A percentile compares a stretch with the other conserved stretches of the same genome.
phyloP scores from a whole-genome alignment of 2,888 invertebrate species.

The Conomelus anceps region DNA sequence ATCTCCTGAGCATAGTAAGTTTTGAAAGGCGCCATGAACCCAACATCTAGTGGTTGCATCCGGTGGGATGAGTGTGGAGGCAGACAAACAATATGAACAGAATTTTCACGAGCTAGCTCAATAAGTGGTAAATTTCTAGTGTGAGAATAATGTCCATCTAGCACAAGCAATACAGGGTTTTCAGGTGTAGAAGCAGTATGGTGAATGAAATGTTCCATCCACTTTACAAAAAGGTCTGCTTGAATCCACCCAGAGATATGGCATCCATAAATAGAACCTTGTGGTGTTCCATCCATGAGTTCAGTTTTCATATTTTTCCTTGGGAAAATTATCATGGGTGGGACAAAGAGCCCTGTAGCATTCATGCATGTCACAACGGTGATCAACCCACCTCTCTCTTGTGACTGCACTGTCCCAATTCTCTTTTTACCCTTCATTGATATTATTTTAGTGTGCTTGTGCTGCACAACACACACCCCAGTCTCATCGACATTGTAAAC shows the following conservation, averaged over 20 bases:
- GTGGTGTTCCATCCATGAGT: conserved; percentile 6
- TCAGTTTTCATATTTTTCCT: conserved; percentile 37
- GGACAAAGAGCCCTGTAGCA: conserved; percentile 37
- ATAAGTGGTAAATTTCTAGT: conserved; percentile 22
- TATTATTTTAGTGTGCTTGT: conserved; percentile 35
- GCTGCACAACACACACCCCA: conserved; percentile 37
- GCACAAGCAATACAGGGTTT: conserved; percentile 29
- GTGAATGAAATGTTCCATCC: conserved; percentile 37
- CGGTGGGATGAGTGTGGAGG: conserved; percentile 12
- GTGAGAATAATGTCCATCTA: conserved; percentile 24
- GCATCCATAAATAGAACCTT: background rate
- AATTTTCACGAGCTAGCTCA: conserved; percentile 14
- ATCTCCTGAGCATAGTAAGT: conserved; percentile 21
- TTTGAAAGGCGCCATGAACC: conserved; percentile 19
- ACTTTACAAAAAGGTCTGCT: conserved; percentile 36
- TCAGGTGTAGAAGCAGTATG: conserved; percentile 31
- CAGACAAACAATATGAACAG: conserved; percentile 20
- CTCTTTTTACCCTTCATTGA: conserved; percentile 37
- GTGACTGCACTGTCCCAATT: conserved; percentile 37
- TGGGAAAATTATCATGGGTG: conserved; percentile 39
- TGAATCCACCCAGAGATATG: conserved; percentile 6
- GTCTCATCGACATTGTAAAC: conserved; percentile 40
- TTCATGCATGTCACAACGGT: conserved; percentile 37
- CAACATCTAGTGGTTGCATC: conserved; percentile 20
- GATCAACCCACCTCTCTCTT: conserved; percentile 37